Evolutionary conservation across 1,140 invertebrate species (phyloP).

Genomic region (Pentalonia nigronervosa): DNA sequence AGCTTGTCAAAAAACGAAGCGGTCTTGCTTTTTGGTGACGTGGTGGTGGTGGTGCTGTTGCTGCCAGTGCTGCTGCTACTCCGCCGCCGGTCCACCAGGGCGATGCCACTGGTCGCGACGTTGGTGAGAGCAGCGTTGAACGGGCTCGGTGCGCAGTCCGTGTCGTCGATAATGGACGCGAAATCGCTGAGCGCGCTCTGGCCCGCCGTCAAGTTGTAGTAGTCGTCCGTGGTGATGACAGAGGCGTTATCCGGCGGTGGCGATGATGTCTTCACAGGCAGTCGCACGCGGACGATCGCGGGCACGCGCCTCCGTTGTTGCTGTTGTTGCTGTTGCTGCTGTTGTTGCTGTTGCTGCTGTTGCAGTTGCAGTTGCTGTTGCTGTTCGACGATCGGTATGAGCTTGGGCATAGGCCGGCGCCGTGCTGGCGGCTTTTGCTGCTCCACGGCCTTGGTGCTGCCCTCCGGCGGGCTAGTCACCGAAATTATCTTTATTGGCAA

Average conservation of each 20-base stretch:
- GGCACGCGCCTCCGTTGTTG: background rate
- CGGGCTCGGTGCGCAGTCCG: conserved; percentile 63
- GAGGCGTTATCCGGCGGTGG: conserved; percentile 45
- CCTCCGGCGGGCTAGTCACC: background rate
- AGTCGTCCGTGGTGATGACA: conserved; percentile 56
- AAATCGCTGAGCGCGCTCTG: conserved; percentile 67
- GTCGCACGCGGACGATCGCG: background rate
- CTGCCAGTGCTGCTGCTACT: background rate
- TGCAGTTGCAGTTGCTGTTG: background rate
- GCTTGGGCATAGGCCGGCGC: conserved; percentile 74
- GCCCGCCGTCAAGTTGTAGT: conserved; percentile 22
- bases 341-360: too few species aligned
- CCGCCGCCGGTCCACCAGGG: conserved; percentile 32
- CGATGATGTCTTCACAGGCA: background rate
- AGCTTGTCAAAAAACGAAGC: conserved; percentile 83
- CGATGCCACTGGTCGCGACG: conserved; percentile 58
- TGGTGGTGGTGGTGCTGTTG: background rate
- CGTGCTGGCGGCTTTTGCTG: conserved; percentile 67
- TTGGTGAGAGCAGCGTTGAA: conserved; percentile 57
- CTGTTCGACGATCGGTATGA: conserved; percentile 71
- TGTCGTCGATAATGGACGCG: conserved; percentile 65
- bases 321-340: background rate
- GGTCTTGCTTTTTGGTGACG: conserved; percentile 61
- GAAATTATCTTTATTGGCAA: background rate
- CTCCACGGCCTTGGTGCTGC: conserved; percentile 59